Base-by-base conservation (phyloP, 1,140 invertebrate genomes). In the Elysia chlorotica region DNA sequence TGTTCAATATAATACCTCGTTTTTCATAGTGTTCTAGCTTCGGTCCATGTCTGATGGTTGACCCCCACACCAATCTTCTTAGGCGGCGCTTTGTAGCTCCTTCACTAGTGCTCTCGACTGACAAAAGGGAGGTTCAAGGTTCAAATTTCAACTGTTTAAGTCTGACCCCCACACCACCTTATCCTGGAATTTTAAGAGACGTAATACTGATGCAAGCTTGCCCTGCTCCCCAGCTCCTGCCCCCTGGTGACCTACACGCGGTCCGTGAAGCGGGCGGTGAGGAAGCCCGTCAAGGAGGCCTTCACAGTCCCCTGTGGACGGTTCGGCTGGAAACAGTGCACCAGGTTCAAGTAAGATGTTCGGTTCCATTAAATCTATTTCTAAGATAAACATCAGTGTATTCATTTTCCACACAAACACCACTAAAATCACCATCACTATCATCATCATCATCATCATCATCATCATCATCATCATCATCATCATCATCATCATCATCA, bases 291-390 rank as follows among this genome's bases (percentile, higher is more conserved):
- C 19, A 70, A 59, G 35, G 75, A 78, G 35, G 36, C 65, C 10
- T 72, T 74, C 62, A 70, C 48, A 2, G 63, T 74, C 23, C 68
- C 75, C 19, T 78, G 77, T 54, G 77, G 77, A 17, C 62, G 77
- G 23, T 78, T 78, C 53, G 75, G 69, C 59, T 78, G 77, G 77
- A 31, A 75, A 14, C 41, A 69, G 19, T 78, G 77, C 53, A 78
- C 69, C 37, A 57, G 57, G 4, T 74, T 74, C 54, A 76, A 73
- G 77, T 78, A 62, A 62, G 53, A 25, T 30, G 38, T 56, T 31
- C 21, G 1, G 30, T 10, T 5, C 17, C 0, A 31, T 36, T 14
- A 2, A 37, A 6, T 37, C 23, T 65, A n/a, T 30, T 0, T 37
- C 5, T 23, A 65, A 65, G 10, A 36, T n/a, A 2, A 21, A 5